phyloP scores from a whole-genome alignment of 1,140 invertebrate species.

The Euwallacea similis region DNA sequence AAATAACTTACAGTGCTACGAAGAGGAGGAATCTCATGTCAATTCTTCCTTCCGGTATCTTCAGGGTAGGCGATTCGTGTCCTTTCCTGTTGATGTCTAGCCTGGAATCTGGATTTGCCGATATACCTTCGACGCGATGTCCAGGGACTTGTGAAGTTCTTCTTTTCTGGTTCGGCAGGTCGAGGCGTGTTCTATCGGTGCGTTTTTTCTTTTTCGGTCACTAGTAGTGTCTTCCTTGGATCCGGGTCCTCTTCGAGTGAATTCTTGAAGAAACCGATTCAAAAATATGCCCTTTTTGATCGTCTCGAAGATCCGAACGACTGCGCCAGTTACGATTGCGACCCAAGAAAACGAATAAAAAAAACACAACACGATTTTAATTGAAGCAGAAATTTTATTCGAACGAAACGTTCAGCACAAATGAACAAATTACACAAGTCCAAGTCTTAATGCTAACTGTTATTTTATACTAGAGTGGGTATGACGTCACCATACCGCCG shows the following conservation, averaged over 20 bases:
- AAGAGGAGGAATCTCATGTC: not conserved
- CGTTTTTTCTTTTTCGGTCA: not conserved
- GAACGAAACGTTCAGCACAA: too few relatives aligned
- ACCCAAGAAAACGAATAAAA: not conserved
- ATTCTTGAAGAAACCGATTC: not conserved
- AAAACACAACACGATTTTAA: too few relatives aligned
- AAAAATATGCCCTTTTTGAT: constrained; percentile 17
- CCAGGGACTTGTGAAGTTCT: not conserved
- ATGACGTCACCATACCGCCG: too few relatives aligned
- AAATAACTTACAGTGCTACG: too few relatives aligned
- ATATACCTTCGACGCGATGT: not conserved
- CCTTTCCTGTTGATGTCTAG: not conserved
- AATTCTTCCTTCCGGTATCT: not conserved
- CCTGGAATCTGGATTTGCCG: not conserved
- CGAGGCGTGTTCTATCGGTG: not conserved
- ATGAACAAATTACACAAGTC: too few relatives aligned
- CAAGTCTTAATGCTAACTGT: too few relatives aligned
- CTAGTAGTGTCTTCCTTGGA: not conserved
- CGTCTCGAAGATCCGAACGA: not conserved
- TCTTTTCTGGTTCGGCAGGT: not conserved
- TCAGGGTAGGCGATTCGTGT: not conserved
- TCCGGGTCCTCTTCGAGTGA: not conserved
- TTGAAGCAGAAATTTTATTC: too few relatives aligned
- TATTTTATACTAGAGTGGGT: too few relatives aligned
- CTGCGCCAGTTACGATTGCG: constrained; percentile 51